These are phyloP conservation scores for Apotomis turbidana DNA, from an alignment of 2,888 invertebrate species.

Conservation along the genomic window DNA sequence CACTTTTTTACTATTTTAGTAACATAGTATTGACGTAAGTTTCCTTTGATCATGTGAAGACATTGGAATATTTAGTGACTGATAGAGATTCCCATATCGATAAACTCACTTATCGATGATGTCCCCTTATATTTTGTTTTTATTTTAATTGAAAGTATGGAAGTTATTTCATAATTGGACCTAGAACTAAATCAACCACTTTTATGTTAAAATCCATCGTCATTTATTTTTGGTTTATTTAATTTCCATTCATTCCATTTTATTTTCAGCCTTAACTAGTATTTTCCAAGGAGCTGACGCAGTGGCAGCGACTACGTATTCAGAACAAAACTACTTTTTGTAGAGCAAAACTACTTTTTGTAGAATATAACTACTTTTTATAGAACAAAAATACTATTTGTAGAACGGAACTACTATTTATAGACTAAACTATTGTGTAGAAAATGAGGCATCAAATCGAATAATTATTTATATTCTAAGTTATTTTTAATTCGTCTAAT, in stretches of 20 bases:
- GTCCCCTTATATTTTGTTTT: too few relatives aligned
- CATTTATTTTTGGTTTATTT: neutral
- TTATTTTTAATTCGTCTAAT: constrained; percentile 20
- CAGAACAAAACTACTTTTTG: constrained; percentile 9
- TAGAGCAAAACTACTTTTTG: constrained; percentile 3
- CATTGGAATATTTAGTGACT: too few relatives aligned
- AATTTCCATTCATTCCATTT: constrained; percentile 14
- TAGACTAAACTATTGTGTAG: constrained; percentile 7
- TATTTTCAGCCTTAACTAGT: constrained; percentile 31
- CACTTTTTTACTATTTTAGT: too few relatives aligned
- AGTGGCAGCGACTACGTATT: neutral
- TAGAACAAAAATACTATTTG: constrained; percentile 2
- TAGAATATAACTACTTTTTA: constrained; percentile 5
- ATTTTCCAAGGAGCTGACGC: constrained; percentile 3
- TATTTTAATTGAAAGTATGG: too few relatives aligned
- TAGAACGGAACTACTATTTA: constrained; percentile 9
- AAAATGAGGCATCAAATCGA: constrained; percentile 9
- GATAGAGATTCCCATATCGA: too few relatives aligned
- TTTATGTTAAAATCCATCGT: neutral
- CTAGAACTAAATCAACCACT: too few relatives aligned
- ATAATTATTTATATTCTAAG: neutral
- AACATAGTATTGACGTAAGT: too few relatives aligned
- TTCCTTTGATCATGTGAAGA: too few relatives aligned
- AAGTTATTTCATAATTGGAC: too few relatives aligned
- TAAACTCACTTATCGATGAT: too few relatives aligned